Percentiles rank a stretch among this genome's conserved stretches.
phyloP scores from a whole-genome alignment of 2,888 invertebrate genomes.

The Conus canariensis region DNA sequence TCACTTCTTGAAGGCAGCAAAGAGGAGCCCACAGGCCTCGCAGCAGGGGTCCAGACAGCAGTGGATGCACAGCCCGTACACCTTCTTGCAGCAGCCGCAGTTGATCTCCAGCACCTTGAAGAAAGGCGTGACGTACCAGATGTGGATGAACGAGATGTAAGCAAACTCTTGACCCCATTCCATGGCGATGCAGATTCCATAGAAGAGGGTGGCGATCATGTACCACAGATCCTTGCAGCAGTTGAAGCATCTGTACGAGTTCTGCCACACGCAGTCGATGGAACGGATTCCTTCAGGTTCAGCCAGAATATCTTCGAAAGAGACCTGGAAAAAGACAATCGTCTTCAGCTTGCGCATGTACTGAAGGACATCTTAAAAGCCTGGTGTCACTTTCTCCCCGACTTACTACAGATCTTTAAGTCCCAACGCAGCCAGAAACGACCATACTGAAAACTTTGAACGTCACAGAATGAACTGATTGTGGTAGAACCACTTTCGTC shows the following conservation, averaged over 20 bases:
- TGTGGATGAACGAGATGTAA: conserved; percentile 83
- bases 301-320: conserved; percentile 66
- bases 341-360: background rate
- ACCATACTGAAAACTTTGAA: background rate
- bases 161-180: conserved; percentile 79
- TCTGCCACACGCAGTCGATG: too few species aligned
- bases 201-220: conserved; percentile 84
- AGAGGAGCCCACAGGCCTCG: conserved; percentile 59
- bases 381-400: too few species aligned
- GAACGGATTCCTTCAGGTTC: conserved; percentile 70
- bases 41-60: conserved; percentile 66
- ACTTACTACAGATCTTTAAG: too few species aligned
- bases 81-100: conserved; percentile 59
- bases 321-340: background rate
- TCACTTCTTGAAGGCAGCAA: conserved; percentile 58
- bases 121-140: conserved; percentile 87
- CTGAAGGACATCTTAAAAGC: background rate
- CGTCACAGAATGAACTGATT: background rate
- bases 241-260: conserved; percentile 84
- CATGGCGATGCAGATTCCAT: conserved; percentile 85
- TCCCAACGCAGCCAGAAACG: too few species aligned
- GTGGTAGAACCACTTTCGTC: background rate
- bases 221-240: conserved; percentile 86
- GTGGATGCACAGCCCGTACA: conserved; percentile 81
- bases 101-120: conserved; percentile 84